Conservation (phyloP, 2,797 vertebrate genomes). For the Danio kyathit region DNA sequence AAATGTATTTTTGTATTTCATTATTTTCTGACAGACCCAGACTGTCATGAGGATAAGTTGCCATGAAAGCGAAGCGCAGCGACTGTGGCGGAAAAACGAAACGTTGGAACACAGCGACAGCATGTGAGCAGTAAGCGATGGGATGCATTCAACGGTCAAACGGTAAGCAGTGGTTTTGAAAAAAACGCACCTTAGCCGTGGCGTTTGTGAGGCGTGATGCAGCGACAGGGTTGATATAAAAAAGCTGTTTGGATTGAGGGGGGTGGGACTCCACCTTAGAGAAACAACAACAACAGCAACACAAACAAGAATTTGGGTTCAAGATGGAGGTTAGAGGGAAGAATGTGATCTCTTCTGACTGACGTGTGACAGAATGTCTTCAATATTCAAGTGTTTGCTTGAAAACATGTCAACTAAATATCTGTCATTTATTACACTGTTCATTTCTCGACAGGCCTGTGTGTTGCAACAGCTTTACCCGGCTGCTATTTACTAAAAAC, state of each 20-base stretch:
- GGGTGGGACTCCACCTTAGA: conserved; percentile 86
- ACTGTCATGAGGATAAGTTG: conserved; percentile 24
- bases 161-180: conserved; percentile 43
- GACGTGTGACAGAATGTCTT: conserved; percentile 6
- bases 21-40: conserved; percentile 29
- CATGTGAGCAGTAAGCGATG: conserved; percentile 68
- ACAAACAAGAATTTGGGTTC: conserved; percentile 57
- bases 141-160: conserved; percentile 71
- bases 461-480: conserved; percentile 33
- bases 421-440: not conserved
- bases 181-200: conserved; percentile 84
- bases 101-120: conserved; percentile 46
- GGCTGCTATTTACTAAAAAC: not conserved
- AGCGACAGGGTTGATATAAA: conserved; percentile 89
- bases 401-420: conserved; percentile 8
- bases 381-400: not conserved
- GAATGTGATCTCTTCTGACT: conserved; percentile 26
- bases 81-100: conserved; percentile 32
- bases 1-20: conserved; percentile 25
- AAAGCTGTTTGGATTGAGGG: conserved; percentile 89
- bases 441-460: conserved; percentile 10
- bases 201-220: conserved; percentile 86
- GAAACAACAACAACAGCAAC: conserved; percentile 71
- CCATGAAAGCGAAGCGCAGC: conserved; percentile 56
- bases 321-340: conserved; percentile 42